A percentile compares a stretch with the other conserved stretches of the same genome.
phyloP scores from a whole-genome alignment of 2,797 vertebrate species.

The Zonotrichia albicollis region DNA sequence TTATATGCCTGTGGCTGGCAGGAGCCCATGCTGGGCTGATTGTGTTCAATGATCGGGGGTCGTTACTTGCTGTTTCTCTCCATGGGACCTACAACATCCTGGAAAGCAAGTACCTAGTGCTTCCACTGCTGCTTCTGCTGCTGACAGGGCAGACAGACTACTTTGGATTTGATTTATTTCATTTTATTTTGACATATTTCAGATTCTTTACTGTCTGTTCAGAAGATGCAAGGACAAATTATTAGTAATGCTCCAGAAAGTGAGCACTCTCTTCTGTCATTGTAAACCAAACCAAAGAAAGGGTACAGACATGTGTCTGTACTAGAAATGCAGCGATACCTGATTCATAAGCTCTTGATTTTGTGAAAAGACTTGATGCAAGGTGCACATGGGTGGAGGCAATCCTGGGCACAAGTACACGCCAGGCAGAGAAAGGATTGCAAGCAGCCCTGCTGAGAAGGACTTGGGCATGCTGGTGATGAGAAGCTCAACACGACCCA shows the following conservation, averaged over 20 bases:
- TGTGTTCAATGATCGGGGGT: not conserved
- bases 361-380: not conserved
- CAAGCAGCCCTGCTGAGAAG: not conserved
- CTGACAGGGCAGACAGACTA: not conserved
- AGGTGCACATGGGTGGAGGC: not conserved
- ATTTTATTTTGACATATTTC: not conserved
- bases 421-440: not conserved
- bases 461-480: not conserved
- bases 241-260: not conserved
- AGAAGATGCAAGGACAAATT: constrained; percentile 13
- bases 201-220: not conserved
- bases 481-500: no score
- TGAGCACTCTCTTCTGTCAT: not conserved
- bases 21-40: not conserved
- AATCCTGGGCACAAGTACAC: not conserved
- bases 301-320: rapidly evolving
- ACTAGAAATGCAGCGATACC: rapidly evolving
- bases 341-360: not conserved
- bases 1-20: constrained; percentile 42
- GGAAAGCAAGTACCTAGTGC: not conserved
- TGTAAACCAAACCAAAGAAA: not conserved
- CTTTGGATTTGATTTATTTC: not conserved
- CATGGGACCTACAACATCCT: not conserved
- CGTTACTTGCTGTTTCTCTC: not conserved
- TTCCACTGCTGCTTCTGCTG: not conserved